These are phyloP conservation scores for Cyanoramphus novaezelandiae DNA, from an alignment of 2,113 vertebrate genomes.

Conservation along the genomic window DNA sequence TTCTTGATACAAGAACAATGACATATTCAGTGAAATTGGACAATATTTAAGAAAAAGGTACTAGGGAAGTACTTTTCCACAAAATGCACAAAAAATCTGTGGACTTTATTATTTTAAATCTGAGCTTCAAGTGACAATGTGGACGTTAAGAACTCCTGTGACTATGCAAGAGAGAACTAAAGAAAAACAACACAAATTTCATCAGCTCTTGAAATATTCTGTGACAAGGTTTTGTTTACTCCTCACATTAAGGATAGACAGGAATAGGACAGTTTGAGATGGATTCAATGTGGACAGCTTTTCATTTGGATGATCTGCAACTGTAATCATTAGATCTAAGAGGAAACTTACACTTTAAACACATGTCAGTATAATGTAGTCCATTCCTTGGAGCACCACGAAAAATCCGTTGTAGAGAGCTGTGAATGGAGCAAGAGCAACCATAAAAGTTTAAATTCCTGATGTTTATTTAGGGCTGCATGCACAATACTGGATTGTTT, in stretches of 20 bases:
- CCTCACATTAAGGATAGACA: background rate
- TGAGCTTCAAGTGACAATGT: background rate
- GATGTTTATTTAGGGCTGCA: background rate
- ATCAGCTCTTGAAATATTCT: background rate
- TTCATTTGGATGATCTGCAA: background rate
- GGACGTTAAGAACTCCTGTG: rapidly evolving
- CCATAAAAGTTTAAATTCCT: background rate
- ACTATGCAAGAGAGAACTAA: background rate
- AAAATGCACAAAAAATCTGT: background rate
- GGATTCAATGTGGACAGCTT: background rate
- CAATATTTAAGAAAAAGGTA: background rate
- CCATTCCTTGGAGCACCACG: background rate
- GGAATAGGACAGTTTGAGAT: background rate
- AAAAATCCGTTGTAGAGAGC: background rate
- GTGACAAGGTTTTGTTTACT: background rate
- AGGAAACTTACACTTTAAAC: background rate
- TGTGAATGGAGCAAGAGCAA: background rate
- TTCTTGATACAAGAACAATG: background rate
- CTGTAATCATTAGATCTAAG: background rate
- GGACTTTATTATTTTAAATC: background rate
- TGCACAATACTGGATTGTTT: background rate
- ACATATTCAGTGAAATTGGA: background rate
- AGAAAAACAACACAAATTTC: background rate
- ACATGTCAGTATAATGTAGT: background rate
- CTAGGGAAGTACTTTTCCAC: background rate